Evolutionary conservation across 2,888 invertebrate genomes (phyloP).

Genomic region (Congeria kusceri): DNA sequence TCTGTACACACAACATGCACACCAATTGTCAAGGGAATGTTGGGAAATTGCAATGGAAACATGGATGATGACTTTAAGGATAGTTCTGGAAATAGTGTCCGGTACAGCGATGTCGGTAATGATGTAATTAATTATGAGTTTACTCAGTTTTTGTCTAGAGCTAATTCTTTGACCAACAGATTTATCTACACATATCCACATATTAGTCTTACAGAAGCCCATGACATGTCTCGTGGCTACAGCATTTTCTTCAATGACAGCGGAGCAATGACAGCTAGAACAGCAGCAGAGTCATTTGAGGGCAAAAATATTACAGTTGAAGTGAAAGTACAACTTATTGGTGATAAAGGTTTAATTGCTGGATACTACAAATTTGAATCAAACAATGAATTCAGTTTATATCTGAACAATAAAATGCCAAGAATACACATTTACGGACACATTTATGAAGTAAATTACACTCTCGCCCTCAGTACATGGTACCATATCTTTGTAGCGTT

Average conservation of each 20-base stretch:
- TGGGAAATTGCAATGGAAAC: constrained; percentile 73
- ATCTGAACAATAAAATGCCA: constrained; percentile 37
- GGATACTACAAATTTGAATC: constrained; percentile 49
- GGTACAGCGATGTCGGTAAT: constrained; percentile 26
- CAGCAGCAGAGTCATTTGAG: constrained; percentile 18
- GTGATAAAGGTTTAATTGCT: constrained; percentile 42
- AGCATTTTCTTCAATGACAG: constrained; percentile 58
- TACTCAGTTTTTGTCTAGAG: background rate
- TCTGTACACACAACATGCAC: constrained; percentile 32
- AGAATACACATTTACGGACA: constrained; percentile 37
- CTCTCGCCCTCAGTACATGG: constrained; percentile 44
- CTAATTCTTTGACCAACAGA: background rate
- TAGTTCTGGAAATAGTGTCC: constrained; percentile 1
- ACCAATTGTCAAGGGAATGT: constrained; percentile 55
- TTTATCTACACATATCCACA: constrained; percentile 36
- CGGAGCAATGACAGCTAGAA: constrained; percentile 52
- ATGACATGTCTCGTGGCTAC: constrained; percentile 48
- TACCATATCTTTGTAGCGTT: constrained; percentile 63
- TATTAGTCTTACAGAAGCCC: constrained; percentile 32
- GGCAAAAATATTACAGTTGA: constrained; percentile 42
- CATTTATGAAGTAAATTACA: constrained; percentile 32
- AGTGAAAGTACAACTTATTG: constrained; percentile 31
- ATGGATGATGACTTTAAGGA: constrained; percentile 66
- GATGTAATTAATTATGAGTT: constrained; percentile 34
- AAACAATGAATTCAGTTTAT: constrained; percentile 40